Evolutionary conservation across 2,888 invertebrate genomes (phyloP).

Genomic region (Heliconius aoede): DNA sequence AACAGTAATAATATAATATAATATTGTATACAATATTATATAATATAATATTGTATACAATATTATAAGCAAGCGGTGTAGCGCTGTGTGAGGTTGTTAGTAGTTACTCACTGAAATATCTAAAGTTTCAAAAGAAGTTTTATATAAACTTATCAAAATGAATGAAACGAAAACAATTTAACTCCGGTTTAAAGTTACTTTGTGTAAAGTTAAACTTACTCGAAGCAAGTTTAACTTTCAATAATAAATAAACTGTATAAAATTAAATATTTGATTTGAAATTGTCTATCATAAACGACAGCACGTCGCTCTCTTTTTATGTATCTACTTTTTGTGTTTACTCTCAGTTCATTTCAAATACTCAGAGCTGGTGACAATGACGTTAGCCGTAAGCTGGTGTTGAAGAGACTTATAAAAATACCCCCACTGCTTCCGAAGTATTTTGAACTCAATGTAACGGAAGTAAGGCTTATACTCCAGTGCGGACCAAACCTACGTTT

Average conservation of each 20-base stretch:
- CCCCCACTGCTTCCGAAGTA: not conserved
- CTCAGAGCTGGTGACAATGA: conserved; percentile 31
- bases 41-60: no score
- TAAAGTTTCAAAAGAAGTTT: not conserved
- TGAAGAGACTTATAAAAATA: conserved; percentile 7
- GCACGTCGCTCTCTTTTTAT: not conserved
- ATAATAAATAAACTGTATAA: not conserved
- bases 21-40: no score
- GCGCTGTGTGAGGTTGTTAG: not conserved
- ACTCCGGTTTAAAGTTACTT: conserved; percentile 7
- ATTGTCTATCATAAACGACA: not conserved
- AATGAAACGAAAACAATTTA: conserved; percentile 13
- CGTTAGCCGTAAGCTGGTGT: conserved; percentile 19
- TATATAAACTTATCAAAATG: not conserved
- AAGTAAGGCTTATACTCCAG: not conserved
- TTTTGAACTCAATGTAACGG: not conserved
- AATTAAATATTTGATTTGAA: conserved; percentile 2
- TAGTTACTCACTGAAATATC: not conserved
- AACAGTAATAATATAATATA: no score
- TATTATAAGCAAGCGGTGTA: no score
- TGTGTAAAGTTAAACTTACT: not conserved
- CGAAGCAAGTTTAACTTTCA: not conserved
- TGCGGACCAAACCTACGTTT: not conserved
- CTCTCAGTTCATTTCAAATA: not conserved
- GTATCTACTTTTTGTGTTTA: not conserved